Conservation (phyloP, 2,888 invertebrate genomes). For the Pimpla rufipes region DNA sequence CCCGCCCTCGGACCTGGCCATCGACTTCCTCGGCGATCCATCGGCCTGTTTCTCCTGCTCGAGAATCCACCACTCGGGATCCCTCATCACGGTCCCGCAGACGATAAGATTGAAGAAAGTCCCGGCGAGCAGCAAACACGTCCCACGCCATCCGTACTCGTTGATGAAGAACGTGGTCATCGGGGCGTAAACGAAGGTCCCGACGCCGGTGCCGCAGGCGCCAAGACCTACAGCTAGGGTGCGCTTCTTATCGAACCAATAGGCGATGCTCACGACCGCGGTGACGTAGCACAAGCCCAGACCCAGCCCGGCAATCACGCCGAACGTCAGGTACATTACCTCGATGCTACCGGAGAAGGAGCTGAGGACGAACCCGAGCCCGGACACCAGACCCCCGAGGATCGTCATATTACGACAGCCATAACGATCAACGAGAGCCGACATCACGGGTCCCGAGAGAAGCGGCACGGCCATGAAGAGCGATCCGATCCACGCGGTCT, state of each 20-base stretch:
- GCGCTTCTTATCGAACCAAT: slow-evolving; percentile 96
- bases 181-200: slow-evolving; percentile 95
- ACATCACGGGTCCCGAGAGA: slow-evolving; percentile 93
- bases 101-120: slow-evolving; percentile 94
- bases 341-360: slow-evolving; percentile 90
- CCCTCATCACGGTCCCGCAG: slow-evolving; percentile 94
- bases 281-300: slow-evolving; percentile 95
- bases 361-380: slow-evolving; percentile 92
- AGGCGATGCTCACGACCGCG: slow-evolving; percentile 96
- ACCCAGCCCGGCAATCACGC: slow-evolving; percentile 93
- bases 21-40: slow-evolving; percentile 85
- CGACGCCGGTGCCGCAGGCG: slow-evolving; percentile 95
- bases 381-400: slow-evolving; percentile 90
- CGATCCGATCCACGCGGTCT: slow-evolving; percentile 96
- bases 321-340: slow-evolving; percentile 94
- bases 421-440: slow-evolving; percentile 93
- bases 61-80: slow-evolving; percentile 93
- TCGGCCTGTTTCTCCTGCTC: slow-evolving; percentile 87
- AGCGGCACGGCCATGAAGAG: slow-evolving; percentile 96
- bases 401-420: slow-evolving; percentile 94
- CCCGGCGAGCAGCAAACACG: slow-evolving; percentile 92
- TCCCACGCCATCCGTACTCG: slow-evolving; percentile 94
- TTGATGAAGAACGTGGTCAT: slow-evolving; percentile 92
- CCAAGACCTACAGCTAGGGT: slow-evolving; percentile 95
- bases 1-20: slow-evolving; percentile 86